Conservation (phyloP, 2,888 invertebrate genomes). For the Cacoxenus indagator region DNA sequence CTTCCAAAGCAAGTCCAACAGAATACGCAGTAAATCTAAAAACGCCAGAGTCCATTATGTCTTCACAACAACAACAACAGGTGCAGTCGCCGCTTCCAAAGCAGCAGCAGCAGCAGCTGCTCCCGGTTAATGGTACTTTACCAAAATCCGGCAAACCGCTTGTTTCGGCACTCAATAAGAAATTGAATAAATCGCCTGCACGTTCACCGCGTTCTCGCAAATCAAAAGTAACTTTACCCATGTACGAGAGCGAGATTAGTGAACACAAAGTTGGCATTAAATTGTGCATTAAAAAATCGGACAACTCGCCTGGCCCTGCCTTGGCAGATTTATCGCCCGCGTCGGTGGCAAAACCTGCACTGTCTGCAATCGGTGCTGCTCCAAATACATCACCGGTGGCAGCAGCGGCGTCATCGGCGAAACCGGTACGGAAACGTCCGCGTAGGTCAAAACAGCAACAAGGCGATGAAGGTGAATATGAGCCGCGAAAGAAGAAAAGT, state of each 20-base stretch:
- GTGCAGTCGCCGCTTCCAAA: constrained; percentile 28
- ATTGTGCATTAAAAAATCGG: constrained; percentile 70
- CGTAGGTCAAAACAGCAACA: constrained; percentile 70
- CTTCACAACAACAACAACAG: constrained; percentile 7
- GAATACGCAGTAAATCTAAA: constrained; percentile 30
- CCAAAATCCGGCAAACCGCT: constrained; percentile 70
- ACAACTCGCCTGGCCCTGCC: constrained; percentile 31
- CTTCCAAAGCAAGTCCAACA: not conserved
- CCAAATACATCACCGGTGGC: constrained; percentile 40
- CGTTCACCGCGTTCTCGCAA: constrained; percentile 65
- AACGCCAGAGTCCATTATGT: not conserved
- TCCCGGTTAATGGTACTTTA: constrained; percentile 67
- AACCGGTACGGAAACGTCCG: constrained; percentile 66
- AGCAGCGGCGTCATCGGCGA: constrained; percentile 43
- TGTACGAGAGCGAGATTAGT: constrained; percentile 76
- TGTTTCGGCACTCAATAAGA: constrained; percentile 66
- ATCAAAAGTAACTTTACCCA: constrained; percentile 71
- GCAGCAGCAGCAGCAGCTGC: constrained; percentile 24
- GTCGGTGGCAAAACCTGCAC: constrained; percentile 10
- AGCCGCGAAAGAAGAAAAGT: constrained; percentile 69
- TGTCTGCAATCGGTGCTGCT: constrained; percentile 15
- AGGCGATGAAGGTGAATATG: constrained; percentile 72
- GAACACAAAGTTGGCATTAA: constrained; percentile 71
- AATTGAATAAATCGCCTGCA: constrained; percentile 60
- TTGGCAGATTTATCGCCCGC: not conserved